These are phyloP conservation scores for Schizopygopsis malacanthus DNA, from an alignment of 2,797 vertebrate species.

Conservation along the genomic window DNA sequence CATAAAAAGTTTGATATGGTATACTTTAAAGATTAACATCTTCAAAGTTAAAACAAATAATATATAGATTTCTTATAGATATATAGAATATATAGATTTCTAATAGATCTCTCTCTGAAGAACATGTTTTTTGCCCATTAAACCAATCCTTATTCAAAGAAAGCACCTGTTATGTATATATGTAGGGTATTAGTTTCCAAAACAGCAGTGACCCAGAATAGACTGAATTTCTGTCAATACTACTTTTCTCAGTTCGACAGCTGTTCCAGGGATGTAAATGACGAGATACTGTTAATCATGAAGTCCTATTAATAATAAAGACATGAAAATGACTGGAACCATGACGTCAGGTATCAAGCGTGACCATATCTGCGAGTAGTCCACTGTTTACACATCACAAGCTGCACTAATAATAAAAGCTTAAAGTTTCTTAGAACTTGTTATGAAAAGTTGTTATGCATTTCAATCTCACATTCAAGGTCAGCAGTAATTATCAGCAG, in stretches of 20 bases:
- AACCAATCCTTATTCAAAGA: not conserved
- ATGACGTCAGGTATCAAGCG: not conserved
- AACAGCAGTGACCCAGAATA: not conserved
- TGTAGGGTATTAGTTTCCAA: not conserved
- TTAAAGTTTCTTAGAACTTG: too few relatives aligned
- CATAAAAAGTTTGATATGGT: not conserved
- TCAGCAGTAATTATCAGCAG: not conserved
- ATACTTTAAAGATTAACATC: not conserved
- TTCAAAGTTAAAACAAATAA: not conserved
- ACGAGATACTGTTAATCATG: constrained; percentile 30
- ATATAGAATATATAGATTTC: not conserved
- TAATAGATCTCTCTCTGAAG: not conserved
- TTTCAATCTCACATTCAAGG: not conserved
- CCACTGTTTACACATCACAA: constrained; percentile 23
- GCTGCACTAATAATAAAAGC: not conserved
- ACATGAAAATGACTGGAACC: not conserved
- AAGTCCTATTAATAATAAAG: not conserved
- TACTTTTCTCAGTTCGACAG: not conserved
- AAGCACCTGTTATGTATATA: not conserved
- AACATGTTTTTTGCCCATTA: not conserved
- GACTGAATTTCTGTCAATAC: not conserved
- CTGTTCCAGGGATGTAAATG: not conserved
- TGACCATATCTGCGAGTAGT: not conserved
- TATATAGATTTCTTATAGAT: not conserved
- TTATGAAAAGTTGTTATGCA: not conserved